Evolutionary conservation across 2,888 invertebrate genomes (phyloP).

Genomic region (Drosophila falleni): DNA sequence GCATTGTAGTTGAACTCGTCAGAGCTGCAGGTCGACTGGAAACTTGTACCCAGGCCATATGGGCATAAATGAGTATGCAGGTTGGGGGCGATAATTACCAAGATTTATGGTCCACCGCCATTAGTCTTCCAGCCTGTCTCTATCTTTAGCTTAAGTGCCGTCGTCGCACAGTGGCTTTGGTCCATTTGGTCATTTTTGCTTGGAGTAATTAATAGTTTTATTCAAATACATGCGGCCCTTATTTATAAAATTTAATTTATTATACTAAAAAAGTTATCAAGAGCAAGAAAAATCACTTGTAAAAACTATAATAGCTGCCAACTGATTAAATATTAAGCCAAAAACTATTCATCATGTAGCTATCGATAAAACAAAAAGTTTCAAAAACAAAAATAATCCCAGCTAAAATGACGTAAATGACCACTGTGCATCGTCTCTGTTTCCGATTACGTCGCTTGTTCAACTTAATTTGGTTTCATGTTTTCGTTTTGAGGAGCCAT

Average conservation of each 20-base stretch:
- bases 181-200: not conserved
- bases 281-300: too few species aligned
- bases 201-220: not conserved
- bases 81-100: constrained; percentile 58
- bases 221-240: too few species aligned
- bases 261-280: too few species aligned
- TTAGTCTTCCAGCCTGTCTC: constrained; percentile 47
- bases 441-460: constrained; percentile 46
- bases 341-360: not conserved
- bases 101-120: constrained; percentile 45
- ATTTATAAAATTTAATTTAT: too few species aligned
- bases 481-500: constrained; percentile 67
- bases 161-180: not conserved
- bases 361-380: not conserved
- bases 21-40: constrained; percentile 4
- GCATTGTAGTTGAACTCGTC: not conserved
- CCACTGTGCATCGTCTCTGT: not conserved
- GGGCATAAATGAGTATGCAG: constrained; percentile 1
- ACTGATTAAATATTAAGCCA: not conserved
- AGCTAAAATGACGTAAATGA: not conserved
- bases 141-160: constrained; percentile 15
- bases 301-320: not conserved
- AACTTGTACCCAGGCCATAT: not conserved
- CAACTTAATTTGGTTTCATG: constrained; percentile 75
- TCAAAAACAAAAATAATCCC: not conserved